Base-by-base conservation (phyloP, 2,888 invertebrate genomes). In the Nowickia ferox region DNA sequence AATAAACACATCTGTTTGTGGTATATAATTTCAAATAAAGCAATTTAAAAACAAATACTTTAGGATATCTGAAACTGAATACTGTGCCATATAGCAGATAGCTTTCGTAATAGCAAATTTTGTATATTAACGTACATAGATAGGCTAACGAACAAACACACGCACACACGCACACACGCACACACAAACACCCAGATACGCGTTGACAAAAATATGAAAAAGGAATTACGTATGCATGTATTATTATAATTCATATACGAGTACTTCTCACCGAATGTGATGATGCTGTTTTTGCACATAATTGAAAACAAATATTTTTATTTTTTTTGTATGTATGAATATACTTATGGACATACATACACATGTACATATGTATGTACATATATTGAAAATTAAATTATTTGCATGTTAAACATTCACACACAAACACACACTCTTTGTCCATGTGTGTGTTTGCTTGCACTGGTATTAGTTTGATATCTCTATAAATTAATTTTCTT, bases 41-140 rank as follows among this genome's bases (percentile, higher is more conserved):
- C 77, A 85, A 85, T 68, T 85, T 77, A 68, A 74, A 68, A 72
- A 69, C 81, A 85, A 85, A 85, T 74, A 81, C 77, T 85, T 81
- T 68, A 85, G 71, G 68, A 85, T 68, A 78, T 77, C 71, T 69
- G 69, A 75, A 81, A 71, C 46, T 46, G 44, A 61, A 83, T 63
- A 51, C 53, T 55, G 11, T 61, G 59, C 40, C 42, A 22, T 53
- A 22, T n/a, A 57, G 57, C 51, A 38, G 48, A 42, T 53, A 68
- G 42, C 48, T 59, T 19, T 68, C 38, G 57, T 55, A 59, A 22
- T 59, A 59, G 42, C 53, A 68, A 40, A 44, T 53, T 17, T 61
- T 78, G 9, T 15, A 61, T 15, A 17, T 40, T 13, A 19, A 69
- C 48, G 10, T 8, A 44, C n/a, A 38, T 22, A 13, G 30, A 63